phyloP scores from a whole-genome alignment of 2,113 vertebrate genomes.

The Ictalurus punctatus region DNA sequence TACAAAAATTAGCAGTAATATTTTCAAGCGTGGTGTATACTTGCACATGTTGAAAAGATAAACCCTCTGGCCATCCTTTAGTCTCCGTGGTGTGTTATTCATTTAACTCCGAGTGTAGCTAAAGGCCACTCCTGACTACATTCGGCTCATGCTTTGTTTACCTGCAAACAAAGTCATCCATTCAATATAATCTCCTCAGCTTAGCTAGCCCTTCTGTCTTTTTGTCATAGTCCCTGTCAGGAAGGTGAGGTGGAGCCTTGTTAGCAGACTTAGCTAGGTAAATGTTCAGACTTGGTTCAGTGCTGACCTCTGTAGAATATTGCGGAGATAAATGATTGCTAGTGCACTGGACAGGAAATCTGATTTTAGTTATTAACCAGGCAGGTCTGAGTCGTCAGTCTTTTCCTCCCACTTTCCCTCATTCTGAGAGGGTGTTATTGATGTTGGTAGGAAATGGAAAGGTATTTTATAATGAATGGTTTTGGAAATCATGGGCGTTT shows the following conservation, averaged over 20 bases:
- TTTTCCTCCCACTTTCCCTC: background rate
- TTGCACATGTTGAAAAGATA: background rate
- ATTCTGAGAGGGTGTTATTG: too few relatives aligned
- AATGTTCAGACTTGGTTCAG: background rate
- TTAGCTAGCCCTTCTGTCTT: background rate
- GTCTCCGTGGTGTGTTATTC: background rate
- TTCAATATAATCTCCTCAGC: background rate
- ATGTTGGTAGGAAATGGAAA: background rate
- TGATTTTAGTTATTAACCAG: slow-evolving; percentile 1
- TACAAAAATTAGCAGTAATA: background rate
- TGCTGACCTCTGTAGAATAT: background rate
- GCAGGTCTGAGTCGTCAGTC: too few relatives aligned
- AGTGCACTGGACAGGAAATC: background rate
- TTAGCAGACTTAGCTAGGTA: background rate
- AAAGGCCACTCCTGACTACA: background rate
- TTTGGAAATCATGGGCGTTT: background rate
- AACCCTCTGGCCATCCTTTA: background rate
- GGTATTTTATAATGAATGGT: background rate
- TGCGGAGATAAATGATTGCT: background rate
- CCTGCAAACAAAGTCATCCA: background rate
- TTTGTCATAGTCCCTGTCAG: background rate
- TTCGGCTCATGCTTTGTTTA: background rate
- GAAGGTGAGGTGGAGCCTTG: background rate
- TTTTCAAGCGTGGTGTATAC: background rate
- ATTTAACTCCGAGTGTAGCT: background rate